Base-by-base conservation (phyloP, 2,113 vertebrate genomes). In the Galbula dea region DNA sequence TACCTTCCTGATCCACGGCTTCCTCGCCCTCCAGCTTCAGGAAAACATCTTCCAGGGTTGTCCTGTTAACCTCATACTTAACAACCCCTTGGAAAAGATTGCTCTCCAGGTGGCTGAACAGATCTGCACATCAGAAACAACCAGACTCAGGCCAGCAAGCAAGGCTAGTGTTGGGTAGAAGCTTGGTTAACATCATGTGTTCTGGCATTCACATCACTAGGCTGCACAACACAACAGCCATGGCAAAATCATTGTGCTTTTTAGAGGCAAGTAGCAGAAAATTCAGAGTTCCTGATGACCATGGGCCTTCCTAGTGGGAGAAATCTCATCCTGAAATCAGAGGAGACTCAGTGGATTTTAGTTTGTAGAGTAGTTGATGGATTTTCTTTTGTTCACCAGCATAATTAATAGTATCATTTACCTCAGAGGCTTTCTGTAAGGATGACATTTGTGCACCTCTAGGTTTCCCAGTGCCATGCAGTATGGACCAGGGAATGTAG, bases 21-120 rank as follows among this genome's bases (percentile, higher is more conserved):
- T 98, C 96, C 82, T 98, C 98, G 0, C 98, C 98, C 97, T 99
- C 98, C 96, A 99, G 93, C 82, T 98, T 98, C 69, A 99, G 97
- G 88, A 99, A 99, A 54, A 99, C 99, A 19, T 99, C 99, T 95
- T 98, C 98, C 96, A 99, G 95, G 4, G 98, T 99, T 23, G 98
- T 99, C 98, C 99, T 98, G 86, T 98, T 99, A 95, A 99, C 98
- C 9, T 98, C 98, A 4, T 98, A 99, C 94, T 97, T 98, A 58
- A 97, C 93, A 55, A 99, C 93, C n/a, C 98, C 98, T 67, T 98
- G 96, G 59, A 97, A 34, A 13, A 95, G 83, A 22, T 86, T 97
- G 67, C 86, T 94, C 93, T 99, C 99, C 2, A 99, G 98, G 39
- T 98, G 98, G 3, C 97, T 97, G 95, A 99, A 99, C 75, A 99